Evolutionary conservation across 64 coral and sea anemone genomes (phyloP).

Genomic region (Pocillopora damicornis): DNA sequence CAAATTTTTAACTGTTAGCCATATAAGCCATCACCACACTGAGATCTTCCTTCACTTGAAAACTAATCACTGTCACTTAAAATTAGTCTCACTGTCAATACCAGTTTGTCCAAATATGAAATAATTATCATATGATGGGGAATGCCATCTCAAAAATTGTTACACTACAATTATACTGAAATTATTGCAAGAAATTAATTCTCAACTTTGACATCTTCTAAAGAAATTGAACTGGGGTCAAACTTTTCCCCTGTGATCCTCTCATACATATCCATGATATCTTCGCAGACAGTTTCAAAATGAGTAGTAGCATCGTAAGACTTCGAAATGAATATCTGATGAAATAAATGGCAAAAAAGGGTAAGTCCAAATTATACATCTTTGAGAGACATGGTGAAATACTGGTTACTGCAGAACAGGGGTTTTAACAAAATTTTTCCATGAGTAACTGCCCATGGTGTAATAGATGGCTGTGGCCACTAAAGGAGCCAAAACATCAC

Average conservation of each 20-base stretch:
- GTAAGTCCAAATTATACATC: too few relatives aligned
- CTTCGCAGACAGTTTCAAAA: slow-evolving; percentile 94
- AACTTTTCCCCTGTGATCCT: slow-evolving; percentile 86
- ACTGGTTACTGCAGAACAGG: too few relatives aligned
- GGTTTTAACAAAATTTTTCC: too few relatives aligned
- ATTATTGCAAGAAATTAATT: neutral
- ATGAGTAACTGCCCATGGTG: too few relatives aligned
- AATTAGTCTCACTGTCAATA: too few relatives aligned
- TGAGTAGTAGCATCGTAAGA: slow-evolving; percentile 92
- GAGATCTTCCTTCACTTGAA: neutral
- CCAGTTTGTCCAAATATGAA: too few relatives aligned
- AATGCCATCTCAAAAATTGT: neutral
- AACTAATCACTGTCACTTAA: too few relatives aligned
- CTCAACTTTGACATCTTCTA: slow-evolving; percentile 5
- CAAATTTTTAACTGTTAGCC: too few relatives aligned
- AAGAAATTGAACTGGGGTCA: slow-evolving; percentile 51
- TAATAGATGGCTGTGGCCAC: too few relatives aligned
- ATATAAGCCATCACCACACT: too few relatives aligned
- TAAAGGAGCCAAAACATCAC: too few relatives aligned
- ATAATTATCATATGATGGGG: neutral
- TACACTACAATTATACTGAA: neutral
- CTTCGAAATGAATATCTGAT: slow-evolving; percentile 88
- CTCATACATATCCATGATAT: slow-evolving; percentile 83
- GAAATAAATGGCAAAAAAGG: neutral
- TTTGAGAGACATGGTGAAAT: too few relatives aligned